A percentile compares a stretch with the other conserved stretches of the same genome.
phyloP scores from a whole-genome alignment of 2,888 invertebrate genomes.

The Heliothis peltigera region DNA sequence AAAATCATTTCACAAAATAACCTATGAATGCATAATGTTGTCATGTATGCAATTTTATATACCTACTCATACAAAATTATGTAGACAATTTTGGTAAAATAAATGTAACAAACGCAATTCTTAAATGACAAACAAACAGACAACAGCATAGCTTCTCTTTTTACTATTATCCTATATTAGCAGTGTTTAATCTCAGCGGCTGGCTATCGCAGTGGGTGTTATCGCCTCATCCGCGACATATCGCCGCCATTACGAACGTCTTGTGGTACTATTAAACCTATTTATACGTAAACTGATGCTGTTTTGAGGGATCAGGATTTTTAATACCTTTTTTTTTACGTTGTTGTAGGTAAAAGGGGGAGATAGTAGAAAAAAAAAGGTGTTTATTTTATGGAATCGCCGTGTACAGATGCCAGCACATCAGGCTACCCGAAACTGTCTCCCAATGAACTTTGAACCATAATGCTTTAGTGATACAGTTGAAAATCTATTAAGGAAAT shows the following conservation, averaged over 20 bases:
- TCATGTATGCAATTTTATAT: too few species aligned
- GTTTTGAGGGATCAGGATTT: not conserved
- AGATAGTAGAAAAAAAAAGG: too few species aligned
- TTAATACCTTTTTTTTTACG: not conserved
- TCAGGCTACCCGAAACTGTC: too few species aligned
- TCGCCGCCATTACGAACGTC: slow-evolving; percentile 68
- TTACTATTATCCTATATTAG: slow-evolving; percentile 2
- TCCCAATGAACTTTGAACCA: too few species aligned
- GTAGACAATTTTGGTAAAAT: too few species aligned
- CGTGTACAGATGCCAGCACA: too few species aligned
- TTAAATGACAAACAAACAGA: slow-evolving; percentile 4
- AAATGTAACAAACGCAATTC: not conserved
- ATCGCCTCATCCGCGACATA: slow-evolving; percentile 65
- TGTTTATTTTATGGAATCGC: too few species aligned
- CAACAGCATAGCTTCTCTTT: not conserved
- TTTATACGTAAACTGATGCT: slow-evolving; percentile 63
- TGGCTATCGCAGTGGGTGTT: slow-evolving; percentile 61
- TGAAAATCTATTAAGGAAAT: too few species aligned
- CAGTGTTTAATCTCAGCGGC: slow-evolving; percentile 41
- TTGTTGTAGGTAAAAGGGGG: not conserved
- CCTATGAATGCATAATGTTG: too few species aligned
- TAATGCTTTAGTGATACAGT: too few species aligned
- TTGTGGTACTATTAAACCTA: slow-evolving; percentile 61
- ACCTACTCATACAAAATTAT: too few species aligned
- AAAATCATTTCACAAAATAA: too few species aligned